Conservation (phyloP, 2,888 invertebrate species). For the Cyclophora albipunctata region DNA sequence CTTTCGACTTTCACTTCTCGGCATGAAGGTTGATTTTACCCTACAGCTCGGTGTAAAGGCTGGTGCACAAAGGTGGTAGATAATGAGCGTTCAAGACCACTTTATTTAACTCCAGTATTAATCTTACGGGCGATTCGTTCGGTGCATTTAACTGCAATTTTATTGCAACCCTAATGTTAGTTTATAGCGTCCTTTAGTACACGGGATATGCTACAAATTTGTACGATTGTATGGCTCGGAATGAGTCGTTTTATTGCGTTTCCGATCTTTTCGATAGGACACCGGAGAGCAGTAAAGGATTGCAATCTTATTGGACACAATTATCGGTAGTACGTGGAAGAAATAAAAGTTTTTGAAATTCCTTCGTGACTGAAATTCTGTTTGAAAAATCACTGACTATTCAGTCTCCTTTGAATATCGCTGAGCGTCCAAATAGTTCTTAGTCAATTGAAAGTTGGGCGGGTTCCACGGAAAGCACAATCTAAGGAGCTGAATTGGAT, state of each 20-base stretch:
- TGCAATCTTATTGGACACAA: background rate
- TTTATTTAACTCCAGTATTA: constrained; percentile 34
- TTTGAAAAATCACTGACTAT: background rate
- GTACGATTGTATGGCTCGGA: constrained; percentile 13
- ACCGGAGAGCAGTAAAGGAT: constrained; percentile 8
- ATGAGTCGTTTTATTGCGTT: constrained; percentile 5
- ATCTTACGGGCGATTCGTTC: constrained; percentile 35
- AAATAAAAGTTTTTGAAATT: background rate
- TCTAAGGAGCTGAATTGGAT: constrained; percentile 15
- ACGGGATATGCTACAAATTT: constrained; percentile 18
- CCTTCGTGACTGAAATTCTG: background rate
- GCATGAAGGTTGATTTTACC: constrained; percentile 4
- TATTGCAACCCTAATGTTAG: constrained; percentile 35
- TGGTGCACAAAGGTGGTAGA: constrained; percentile 13
- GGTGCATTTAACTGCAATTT: constrained; percentile 38
- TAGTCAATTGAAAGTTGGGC: constrained; percentile 48
- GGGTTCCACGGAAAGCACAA: constrained; percentile 10
- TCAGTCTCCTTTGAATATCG: background rate
- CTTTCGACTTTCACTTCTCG: background rate
- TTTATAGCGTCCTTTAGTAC: constrained; percentile 26
- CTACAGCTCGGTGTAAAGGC: background rate
- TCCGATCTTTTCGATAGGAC: constrained; percentile 13
- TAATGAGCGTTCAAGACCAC: constrained; percentile 22
- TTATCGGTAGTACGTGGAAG: background rate
- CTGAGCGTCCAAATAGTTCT: constrained; percentile 26